Evolutionary conservation across 1,140 invertebrate species (phyloP).

Genomic region (Gonioctena quinquepunctata): DNA sequence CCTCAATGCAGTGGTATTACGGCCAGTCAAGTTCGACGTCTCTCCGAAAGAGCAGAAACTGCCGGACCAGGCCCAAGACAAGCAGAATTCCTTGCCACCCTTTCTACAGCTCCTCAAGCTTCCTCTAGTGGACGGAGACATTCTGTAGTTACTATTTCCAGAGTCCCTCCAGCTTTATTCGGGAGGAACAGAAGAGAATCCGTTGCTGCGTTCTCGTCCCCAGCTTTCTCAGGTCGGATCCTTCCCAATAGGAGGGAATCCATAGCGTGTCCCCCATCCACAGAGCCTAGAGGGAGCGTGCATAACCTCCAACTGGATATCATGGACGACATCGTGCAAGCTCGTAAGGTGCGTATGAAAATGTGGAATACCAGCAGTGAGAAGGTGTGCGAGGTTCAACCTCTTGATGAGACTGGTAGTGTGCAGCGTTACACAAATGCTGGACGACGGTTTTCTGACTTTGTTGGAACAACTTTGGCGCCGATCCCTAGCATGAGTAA

Average conservation of each 20-base stretch:
- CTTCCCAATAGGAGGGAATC: conserved; percentile 58
- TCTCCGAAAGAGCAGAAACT: conserved; percentile 78
- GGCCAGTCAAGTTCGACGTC: conserved; percentile 77
- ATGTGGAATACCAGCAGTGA: conserved; percentile 81
- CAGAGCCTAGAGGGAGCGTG: conserved; percentile 70
- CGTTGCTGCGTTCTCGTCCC: conserved; percentile 72
- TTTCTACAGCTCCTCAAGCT: conserved; percentile 71
- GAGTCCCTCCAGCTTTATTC: conserved; percentile 73
- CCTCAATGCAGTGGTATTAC: conserved; percentile 82
- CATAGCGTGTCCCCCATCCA: conserved; percentile 64
- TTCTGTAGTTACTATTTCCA: conserved; percentile 82
- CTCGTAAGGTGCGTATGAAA: conserved; percentile 78
- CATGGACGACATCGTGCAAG: conserved; percentile 84
- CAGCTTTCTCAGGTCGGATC: conserved; percentile 44
- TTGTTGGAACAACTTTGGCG: conserved; percentile 62
- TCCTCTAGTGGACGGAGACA: conserved; percentile 75
- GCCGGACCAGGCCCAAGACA: conserved; percentile 70
- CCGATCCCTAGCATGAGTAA: conserved; percentile 58
- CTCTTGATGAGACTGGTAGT: conserved; percentile 66
- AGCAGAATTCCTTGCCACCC: conserved; percentile 77
- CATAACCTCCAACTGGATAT: conserved; percentile 83
- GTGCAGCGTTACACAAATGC: conserved; percentile 62
- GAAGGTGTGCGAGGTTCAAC: conserved; percentile 78
- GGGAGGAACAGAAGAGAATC: conserved; percentile 77
- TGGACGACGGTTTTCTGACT: conserved; percentile 72